These are phyloP conservation scores for Zaprionus lineosus DNA, from an alignment of 2,888 invertebrate genomes.

Conservation along the genomic window DNA sequence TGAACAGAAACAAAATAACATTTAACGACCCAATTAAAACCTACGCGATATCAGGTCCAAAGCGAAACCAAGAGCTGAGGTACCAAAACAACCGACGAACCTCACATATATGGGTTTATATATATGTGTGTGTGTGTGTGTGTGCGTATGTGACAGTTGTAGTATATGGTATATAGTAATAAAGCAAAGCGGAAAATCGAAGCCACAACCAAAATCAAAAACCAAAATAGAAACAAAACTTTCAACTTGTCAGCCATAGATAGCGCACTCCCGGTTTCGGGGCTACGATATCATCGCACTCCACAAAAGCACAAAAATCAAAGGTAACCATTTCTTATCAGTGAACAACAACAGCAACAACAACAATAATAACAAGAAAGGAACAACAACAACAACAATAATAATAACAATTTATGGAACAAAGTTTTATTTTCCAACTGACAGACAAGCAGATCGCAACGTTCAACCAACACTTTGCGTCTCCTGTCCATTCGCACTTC, in stretches of 20 bases:
- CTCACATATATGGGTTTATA: slow-evolving; percentile 12
- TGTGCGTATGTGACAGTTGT: too few species aligned
- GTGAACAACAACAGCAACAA: slow-evolving; percentile 12
- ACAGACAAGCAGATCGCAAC: slow-evolving; percentile 15
- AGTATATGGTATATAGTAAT: too few species aligned
- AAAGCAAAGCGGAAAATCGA: too few species aligned
- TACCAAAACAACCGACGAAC: slow-evolving; percentile 18
- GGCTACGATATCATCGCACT: slow-evolving; percentile 25
- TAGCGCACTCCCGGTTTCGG: background rate
- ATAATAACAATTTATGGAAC: slow-evolving; percentile 29
- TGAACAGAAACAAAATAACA: slow-evolving; percentile 26
- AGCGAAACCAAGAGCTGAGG: slow-evolving; percentile 14
- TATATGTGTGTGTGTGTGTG: too few species aligned
- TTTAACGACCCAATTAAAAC: slow-evolving; percentile 78
- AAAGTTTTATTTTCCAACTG: slow-evolving; percentile 21
- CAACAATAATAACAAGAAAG: too few species aligned
- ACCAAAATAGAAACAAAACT: slow-evolving; percentile 12
- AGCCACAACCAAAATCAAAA: too few species aligned
- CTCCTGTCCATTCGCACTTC: background rate
- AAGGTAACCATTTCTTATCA: slow-evolving; percentile 72
- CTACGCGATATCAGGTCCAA: slow-evolving; percentile 65
- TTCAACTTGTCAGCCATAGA: too few species aligned
- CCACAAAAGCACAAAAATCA: slow-evolving; percentile 48
- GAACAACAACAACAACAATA: slow-evolving; percentile 9
- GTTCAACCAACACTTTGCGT: too few species aligned